Evolutionary conservation across 2,797 vertebrate genomes (phyloP), one percentile per base, ranked within the genome.

Genomic region (Lacerta bilineata): DNA sequence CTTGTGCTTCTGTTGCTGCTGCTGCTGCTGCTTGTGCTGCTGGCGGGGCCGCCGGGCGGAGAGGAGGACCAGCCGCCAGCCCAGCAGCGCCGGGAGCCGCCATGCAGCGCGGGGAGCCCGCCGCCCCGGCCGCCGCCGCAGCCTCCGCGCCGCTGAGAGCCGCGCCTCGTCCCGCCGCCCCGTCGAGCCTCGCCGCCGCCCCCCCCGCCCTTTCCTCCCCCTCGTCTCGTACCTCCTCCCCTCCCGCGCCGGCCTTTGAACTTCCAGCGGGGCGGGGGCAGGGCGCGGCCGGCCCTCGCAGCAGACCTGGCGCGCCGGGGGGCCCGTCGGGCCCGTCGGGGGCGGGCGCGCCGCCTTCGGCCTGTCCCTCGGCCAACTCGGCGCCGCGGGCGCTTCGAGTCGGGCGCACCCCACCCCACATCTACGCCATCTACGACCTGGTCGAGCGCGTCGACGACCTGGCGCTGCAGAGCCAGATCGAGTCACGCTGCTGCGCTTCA

Each of bases 341-440:
- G 11, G 95, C 97, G 84, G 91, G 97, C 74, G 97, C 96, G 10
- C 95, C 97, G 80, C 98, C 96, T 99, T 98, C 95, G 98, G 98
- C 91, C 96, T 99, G 91, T 99, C 98, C 96, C n/a, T n/a, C n/a
- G n/a, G n/a, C n/a, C 96, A 99, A 99, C 97, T 99, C 98, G 68
- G 98, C 98, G 80, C 96, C 97, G 98, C 82, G 98, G 98, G 84
- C 98, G 98, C 92, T 99, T 99, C 96, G 98, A 99, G 97, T 99
- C 98, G 1, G 98, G 98, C 99, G 93, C 98, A 99, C 96, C 98
- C 98, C 91, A 99, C n/a, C n/a, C n/a, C n/a, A 99, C 96, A 99
- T 99, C 95, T 99, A 99, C 97, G 98, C 98, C 85, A 99, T 99
- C 97, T 99, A 99, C 97, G 98, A 99, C 96, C 97, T 99, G 95